Evolutionary conservation across 2,888 invertebrate species (phyloP), one percentile per base, ranked within the genome.

Genomic region (Philereme transversata): DNA sequence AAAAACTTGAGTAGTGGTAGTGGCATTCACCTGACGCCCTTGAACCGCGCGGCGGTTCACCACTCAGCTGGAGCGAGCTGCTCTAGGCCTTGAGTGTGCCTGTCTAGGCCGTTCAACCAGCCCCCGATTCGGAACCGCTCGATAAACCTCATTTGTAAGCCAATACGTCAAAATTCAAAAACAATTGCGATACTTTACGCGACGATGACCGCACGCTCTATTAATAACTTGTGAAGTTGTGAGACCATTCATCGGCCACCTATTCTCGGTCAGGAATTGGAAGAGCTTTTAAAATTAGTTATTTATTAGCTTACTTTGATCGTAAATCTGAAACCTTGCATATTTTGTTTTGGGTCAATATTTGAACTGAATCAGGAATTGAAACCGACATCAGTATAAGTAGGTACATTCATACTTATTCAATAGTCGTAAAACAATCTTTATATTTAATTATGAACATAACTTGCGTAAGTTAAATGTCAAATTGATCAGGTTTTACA

Each of bases 21-120:
- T 89, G 90, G 87, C 90, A 87, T 90, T 91, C 91, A 90, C 91
- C 90, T 81, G 84, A 72, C 74, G 88, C 84, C 91, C 91, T 90
- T 90, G 90, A 90, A 90, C 90, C 82, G 79, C 57, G 76, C 78
- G 81, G 73, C 84, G 77, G 89, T 86, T 86, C 87, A 89, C 78
- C 77, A 82, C 83, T 83, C 86, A 86, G 87, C 88, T 88, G 90
- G 84, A 80, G 76, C 74, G 67, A 78, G 77, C 81, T 78, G 82
- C 79, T 85, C 83, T 82, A 85, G 81, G 83, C 87, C 88, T 90
- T 89, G 88, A 85, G 72, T 87, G 87, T 84, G 73, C 70, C 67
- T 67, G 82, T 77, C 83, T 87, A 87, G 89, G 87, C 81, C 87
- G 72, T 88, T 89, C 88, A 89, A 88, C 90, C 76, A 80, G 76